These are phyloP conservation scores for Sphaerodactylus townsendi DNA, from an alignment of 2,113 vertebrate species.

Conservation along the genomic window DNA sequence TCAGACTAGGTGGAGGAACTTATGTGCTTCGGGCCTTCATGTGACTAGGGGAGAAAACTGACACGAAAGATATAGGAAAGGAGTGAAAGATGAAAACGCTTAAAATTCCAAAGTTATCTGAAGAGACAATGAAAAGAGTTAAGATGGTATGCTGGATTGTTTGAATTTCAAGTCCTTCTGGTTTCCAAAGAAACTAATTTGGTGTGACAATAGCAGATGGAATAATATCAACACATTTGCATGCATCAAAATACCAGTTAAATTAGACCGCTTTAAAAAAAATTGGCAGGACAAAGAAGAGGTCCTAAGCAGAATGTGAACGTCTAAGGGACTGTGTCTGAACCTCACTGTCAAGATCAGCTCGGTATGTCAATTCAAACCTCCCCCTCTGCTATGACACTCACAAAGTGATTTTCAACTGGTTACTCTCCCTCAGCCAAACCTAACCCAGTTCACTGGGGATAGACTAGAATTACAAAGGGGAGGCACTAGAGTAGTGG, in stretches of 20 bases:
- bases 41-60: neutral
- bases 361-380: too few relatives aligned
- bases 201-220: neutral
- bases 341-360: neutral
- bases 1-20: neutral
- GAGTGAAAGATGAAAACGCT: neutral
- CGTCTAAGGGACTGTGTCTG: neutral
- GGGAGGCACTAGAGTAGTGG: rapidly evolving
- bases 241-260: neutral
- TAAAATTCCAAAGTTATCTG: slow-evolving; percentile 13
- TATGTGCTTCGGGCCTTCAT: neutral
- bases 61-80: neutral
- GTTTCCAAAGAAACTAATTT: slow-evolving; percentile 25
- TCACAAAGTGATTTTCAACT: too few relatives aligned
- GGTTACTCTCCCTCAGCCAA: too few relatives aligned
- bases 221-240: neutral
- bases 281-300: neutral
- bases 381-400: too few relatives aligned
- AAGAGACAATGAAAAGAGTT: neutral
- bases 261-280: neutral
- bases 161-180: neutral
- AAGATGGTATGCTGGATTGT: neutral
- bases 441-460: too few relatives aligned
- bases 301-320: neutral
- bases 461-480: neutral